Base-by-base conservation (phyloP, 2,113 vertebrate genomes). In the Cavia porcellus region DNA sequence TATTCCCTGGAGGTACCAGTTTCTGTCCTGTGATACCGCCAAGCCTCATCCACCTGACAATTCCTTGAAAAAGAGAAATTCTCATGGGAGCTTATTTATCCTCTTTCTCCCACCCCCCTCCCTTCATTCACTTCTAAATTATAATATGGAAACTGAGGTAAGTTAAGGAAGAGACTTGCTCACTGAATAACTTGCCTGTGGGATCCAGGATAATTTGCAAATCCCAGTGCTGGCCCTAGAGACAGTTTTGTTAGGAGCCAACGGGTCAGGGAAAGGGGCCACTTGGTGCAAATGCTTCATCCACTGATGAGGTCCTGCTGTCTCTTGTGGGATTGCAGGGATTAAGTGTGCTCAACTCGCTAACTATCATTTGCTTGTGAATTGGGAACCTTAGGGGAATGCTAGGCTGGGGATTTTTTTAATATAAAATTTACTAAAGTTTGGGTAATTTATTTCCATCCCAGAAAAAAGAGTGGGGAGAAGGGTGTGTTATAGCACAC, bases 241-340 rank as follows among this genome's bases (percentile, higher is more conserved):
- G 47, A 84, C 66, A 22, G 19, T 75, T n/a, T 28, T 3, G 59
- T 50, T 10, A 57, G 81, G 89, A 45, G 20, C 45, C 17, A 12
- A 55, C 5, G 7, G 14, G 6, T 38, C n/a, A 3, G 38, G 15
- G 38, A 45, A 57, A 47, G 38, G 35, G 64, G 20, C 8, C 6
- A 0, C 5, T 57, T 3, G 77, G 42, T 28, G 35, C 25, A 4
- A 13, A 50, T 0, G 22, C 22, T 15, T 30, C 15, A 1, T 15
- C 28, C 20, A 1, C n/a, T 1, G 64, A 70, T 14, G 50, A 32
- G 57, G 6, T 20, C 28, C 30, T 52, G 28, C 15, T 4, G 5
- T 70, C 70, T 77, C 62, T n/a, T 17, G 25, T 52, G 38, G 12
- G 19, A 35, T 70, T 30, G 1, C 0, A 10, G 57, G 85, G 4